Base-by-base conservation (phyloP, 2,113 vertebrate genomes). In the Glareola pratincola region DNA sequence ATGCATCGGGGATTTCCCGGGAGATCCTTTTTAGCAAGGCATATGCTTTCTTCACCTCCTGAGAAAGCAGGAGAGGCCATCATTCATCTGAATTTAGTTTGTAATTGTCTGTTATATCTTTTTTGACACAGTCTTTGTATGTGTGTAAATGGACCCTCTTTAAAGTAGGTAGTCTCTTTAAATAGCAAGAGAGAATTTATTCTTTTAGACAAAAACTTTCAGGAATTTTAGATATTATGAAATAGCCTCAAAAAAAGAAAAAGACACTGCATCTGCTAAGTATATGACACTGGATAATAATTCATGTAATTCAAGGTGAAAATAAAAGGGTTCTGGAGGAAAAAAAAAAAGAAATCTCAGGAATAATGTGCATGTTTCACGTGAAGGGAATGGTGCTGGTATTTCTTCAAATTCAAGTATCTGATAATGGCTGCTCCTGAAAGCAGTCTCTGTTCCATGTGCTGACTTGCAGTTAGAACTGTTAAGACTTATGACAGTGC, bases 261-360 rank as follows among this genome's bases (percentile, higher is more conserved):
- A 19, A 26, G 0, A 32, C 30, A 26, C 4, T 2, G 0, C 1
- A 41, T 60, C 26, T 84, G 7, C 6, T 62, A 19, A 27, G 3
- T 57, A 21, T 48, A 41, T 50, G 51, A 54, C 4, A 81, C 2
- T 74, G 9, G 11, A 57, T 34, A 78, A 66, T 9, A 68, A 45
- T 57, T 88, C 5, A 21, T 51, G 27, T 30, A 69, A 21, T 51
- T 57, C 60, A 72, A 11, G 30, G 3, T 67, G 37, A 72, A 67
- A 71, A 82, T 50, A 48, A 45, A 62, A 66, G 9, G 8, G 5
- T 17, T 45, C 45, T 5, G 13, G 9, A 79, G 10, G 32, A 62
- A 48, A 83, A 53, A 2, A 76, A 64, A 62, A 48, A 45, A 73
- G 8, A 67, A 71, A 79, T 63, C 8, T 67, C 8, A 2, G 10